Conservation (phyloP, 1,140 invertebrate genomes). For the Zaprionus nigranus region DNA sequence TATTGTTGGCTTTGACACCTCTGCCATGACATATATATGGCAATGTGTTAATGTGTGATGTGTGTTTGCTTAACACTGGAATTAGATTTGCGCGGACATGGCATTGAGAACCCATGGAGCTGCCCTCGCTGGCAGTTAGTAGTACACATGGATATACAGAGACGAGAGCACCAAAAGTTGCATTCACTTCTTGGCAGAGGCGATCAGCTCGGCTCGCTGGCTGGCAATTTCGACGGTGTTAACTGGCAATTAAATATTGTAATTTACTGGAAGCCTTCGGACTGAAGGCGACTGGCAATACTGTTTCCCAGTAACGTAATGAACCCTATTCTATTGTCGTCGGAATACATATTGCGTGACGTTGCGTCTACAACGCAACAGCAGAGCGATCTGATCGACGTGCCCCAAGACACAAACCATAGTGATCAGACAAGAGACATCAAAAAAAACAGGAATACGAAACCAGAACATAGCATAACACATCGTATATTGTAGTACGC, state of each 20-base stretch:
- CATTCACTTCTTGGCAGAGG: conserved; percentile 38
- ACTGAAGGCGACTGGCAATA: conserved; percentile 49
- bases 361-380: neutral
- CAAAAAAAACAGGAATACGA: neutral
- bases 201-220: conserved; percentile 18
- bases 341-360: conserved; percentile 28
- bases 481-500: neutral
- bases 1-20: conserved; percentile 1
- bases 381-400: conserved; percentile 18
- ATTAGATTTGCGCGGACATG: neutral
- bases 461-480: conserved; percentile 1
- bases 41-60: neutral
- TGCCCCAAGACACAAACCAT: neutral
- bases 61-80: neutral
- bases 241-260: conserved; percentile 67
- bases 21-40: neutral
- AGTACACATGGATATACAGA: neutral
- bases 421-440: neutral
- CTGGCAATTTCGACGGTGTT: conserved; percentile 53
- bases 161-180: conserved; percentile 31
- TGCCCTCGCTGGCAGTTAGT: conserved; percentile 1
- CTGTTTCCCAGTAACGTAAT: conserved; percentile 27
- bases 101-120: neutral
- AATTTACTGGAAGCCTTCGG: conserved; percentile 72
- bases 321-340: conserved; percentile 26